Evolutionary conservation across 2,888 invertebrate genomes (phyloP), one percentile per base, ranked within the genome.

Genomic region (Masnerella sp.): DNA sequence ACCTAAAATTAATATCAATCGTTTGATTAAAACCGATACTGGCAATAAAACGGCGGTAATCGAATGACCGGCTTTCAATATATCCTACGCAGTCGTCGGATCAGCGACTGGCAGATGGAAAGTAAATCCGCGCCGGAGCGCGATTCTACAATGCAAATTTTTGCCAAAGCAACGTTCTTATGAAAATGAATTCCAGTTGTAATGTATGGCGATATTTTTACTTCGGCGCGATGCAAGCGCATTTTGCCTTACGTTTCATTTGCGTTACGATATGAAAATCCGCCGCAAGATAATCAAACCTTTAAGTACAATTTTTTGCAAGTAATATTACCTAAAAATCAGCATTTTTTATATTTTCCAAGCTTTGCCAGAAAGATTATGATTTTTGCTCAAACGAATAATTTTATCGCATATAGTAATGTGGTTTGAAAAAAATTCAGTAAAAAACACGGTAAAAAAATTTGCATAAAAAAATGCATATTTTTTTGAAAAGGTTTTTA

Each of bases 301-400:
- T 11, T 20, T 40, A 65, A 56, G 40, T 40, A 40, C n/a, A 38
- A 54, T 64, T 64, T 52, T 56, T 65, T 65, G 47, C 54, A 65
- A 65, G 64, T 54, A 25, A 52, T 51, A 62, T 62, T 51, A 62
- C 51, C 42, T 62, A 14, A 32, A 34, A 64, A 64, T 62, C 7
- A 18, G 43, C 15, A 43, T 64, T 64, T 43, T 52, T 34, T 20
- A 42, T 32, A 32, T 5, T 12, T 20, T 7, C 2, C 38, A n/a
- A n/a, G n/a, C n/a, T n/a, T n/a, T n/a, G n/a, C n/a, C n/a, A n/a
- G n/a, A n/a, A n/a, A n/a, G n/a, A n/a, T n/a, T n/a, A n/a, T n/a
- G n/a, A n/a, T n/a, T n/a, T n/a, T n/a, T n/a, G n/a, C n/a, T n/a
- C n/a, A n/a, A n/a, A n/a, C n/a, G n/a, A n/a, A n/a, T n/a, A n/a